Evolutionary conservation across 1,140 invertebrate genomes (phyloP), one percentile per base, ranked within the genome.

Genomic region (Rhyzopertha dominica): DNA sequence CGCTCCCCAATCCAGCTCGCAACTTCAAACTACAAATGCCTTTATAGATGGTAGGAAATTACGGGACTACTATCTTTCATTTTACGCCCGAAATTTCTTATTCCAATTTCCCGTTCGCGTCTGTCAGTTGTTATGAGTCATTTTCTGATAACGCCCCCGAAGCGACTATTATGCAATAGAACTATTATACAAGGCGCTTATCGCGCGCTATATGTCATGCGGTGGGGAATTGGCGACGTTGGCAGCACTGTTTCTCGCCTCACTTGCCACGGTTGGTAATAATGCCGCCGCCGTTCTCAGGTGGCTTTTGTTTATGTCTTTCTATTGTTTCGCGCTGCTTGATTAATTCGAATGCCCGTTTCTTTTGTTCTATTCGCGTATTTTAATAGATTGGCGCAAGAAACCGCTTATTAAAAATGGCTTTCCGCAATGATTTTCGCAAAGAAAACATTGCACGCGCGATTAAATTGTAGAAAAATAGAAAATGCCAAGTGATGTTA

Each of bases 71-170:
- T 70, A 70, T 70, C 68, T 70, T 70, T 68, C 68, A 70, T 70
- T 70, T 70, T 70, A 70, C 68, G 67, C 68, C 68, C 67, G 66
- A 70, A 70, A 69, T 70, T 70, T 70, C 68, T 70, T 70, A 70
- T 70, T 70, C 68, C 68, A 70, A 70, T 70, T 70, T 70, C 68
- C 68, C 65, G 66, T 70, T 68, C 65, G 65, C 67, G 66, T 70
- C 68, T 70, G 68, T 70, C 68, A 70, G 65, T 69, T 65, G 64
- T 68, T 69, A 69, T 66, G 67, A 69, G 58, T 70, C 67, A 70
- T 70, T 70, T 70, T 70, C 67, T 70, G 68, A 70, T 70, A 70
- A 70, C 66, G 44, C 53, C 55, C 56, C 56, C 49, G 59, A 63
- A 54, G 55, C 49, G 56, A 52, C 63, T 58, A 66, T 66, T 66